Base-by-base conservation (phyloP, 2,797 vertebrate species). In the Alca torda region DNA sequence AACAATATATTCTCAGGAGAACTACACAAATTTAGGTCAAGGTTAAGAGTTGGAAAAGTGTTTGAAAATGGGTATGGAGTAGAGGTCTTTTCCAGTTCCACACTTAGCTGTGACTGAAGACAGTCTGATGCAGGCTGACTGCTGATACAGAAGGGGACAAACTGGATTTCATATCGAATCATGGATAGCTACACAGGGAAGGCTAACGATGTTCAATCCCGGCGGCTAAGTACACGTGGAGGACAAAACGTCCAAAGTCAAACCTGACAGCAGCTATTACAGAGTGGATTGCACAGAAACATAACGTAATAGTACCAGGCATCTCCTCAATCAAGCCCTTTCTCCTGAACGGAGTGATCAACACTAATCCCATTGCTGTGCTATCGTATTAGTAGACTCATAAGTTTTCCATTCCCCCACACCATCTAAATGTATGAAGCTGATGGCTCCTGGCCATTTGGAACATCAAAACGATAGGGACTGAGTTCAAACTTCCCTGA, bases 181-280 rank as follows among this genome's bases (percentile, higher is more conserved):
- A 25, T 10, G 1, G 88, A 57, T 9, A 67, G 60, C 28, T 63
- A 11, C 23, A 18, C 9, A 11, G 21, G 13, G 69, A 65, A 92
- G 21, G 56, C 13, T 53, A 46, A 70, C 0, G 0, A 21, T 43
- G 68, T 39, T 77, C 89, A 68, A 50, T 11, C 46, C 10, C 5
- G 1, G 21, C 5, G 1, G 21, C 14, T 33, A 59, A 65, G 57
- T 41, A 72, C 0, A 0, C 0, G 4, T 48, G 69, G 69, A 93
- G 87, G 91, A 88, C 69, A 96, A 95, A 90, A 88, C 11, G 4
- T 5, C 54, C 69, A 61, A 78, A 94, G 82, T 88, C 80, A 90
- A 92, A 86, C 30, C 65, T 67, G 76, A 90, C 85, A 90, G 82
- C 43, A 79, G n/a, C 57, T 81, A 43, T 76, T 69, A 45, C 54